Base-by-base conservation (phyloP, 2,888 invertebrate genomes). In the Lepidocyrtoides sp. region DNA sequence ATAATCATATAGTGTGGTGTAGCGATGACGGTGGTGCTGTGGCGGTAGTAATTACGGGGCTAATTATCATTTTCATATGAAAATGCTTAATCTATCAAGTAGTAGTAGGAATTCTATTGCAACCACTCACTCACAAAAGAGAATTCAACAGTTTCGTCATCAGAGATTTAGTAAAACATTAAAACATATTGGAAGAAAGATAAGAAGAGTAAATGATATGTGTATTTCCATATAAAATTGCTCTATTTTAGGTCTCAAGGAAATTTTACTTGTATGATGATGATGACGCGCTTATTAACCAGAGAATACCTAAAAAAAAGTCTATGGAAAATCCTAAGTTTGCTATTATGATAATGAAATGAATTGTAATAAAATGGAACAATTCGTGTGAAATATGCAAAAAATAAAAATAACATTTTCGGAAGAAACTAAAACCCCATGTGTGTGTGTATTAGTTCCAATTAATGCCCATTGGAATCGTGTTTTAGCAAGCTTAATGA, bases 1-100 rank as follows among this genome's bases (percentile, higher is more conserved):
- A 54, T 79, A 79, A 79, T 79, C 32, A 79, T 79, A 79, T 17
- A 36, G 54, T 79, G n/a, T 36, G 57, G 12, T 79, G n/a, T 36
- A 36, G 12, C 32, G 79, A 79, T 79, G 79, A 79, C 79, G 54
- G 57, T 36, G 57, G 20, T 57, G 20, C 17, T 26, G 36, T 57
- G 79, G 57, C 17, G 57, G 79, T 32, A 57, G 57, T 79, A 79
- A 79, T 79, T 79, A 57, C 79, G 14, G 2, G 14, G 36, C 29
- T 57, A 79, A 79, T 79, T 57, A 57, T 57, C 10, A 57, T 79
- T 79, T 57, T 26, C 54, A 10, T 54, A 54, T 79, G 36, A 79
- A 79, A 48, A 72, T 26, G 77, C 20, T 54, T 79, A 75, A n/a
- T 0, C 36, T 75, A 23, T 10, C 48, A 17, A 48, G 75, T 69